Conservation (phyloP, 1,140 invertebrate genomes). For the Diachasmimorpha longicaudata region DNA sequence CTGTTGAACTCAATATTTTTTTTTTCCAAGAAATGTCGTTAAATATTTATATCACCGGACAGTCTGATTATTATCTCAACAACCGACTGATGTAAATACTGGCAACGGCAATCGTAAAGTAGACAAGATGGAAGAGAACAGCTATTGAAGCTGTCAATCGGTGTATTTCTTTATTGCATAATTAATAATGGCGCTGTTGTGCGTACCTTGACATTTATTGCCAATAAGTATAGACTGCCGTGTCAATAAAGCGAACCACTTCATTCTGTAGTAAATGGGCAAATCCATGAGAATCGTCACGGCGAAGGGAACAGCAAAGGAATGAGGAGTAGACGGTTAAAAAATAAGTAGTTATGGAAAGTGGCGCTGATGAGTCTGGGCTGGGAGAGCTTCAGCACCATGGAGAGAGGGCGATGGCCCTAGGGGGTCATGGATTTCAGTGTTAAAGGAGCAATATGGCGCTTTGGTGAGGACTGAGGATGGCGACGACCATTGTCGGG, state of each 20-base stretch:
- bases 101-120: background rate
- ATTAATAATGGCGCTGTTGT: conserved; percentile 25
- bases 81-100: background rate
- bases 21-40: background rate
- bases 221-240: conserved; percentile 15
- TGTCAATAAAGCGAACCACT: background rate
- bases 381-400: no score
- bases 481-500: no score
- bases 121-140: background rate
- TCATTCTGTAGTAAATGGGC: background rate
- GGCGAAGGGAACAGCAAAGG: no score
- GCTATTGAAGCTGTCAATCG: background rate
- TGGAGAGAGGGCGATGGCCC: no score
- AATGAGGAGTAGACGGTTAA: no score
- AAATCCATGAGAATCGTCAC: no score
- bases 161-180: background rate
- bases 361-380: no score
- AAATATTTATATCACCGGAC: background rate
- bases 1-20: background rate
- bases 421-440: no score
- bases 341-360: background rate
- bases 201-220: conserved; percentile 21
- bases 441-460: no score
- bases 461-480: no score
- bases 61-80: background rate